Conservation (phyloP, 2,888 invertebrate genomes). For the Chrysotoxum bicinctum region DNA sequence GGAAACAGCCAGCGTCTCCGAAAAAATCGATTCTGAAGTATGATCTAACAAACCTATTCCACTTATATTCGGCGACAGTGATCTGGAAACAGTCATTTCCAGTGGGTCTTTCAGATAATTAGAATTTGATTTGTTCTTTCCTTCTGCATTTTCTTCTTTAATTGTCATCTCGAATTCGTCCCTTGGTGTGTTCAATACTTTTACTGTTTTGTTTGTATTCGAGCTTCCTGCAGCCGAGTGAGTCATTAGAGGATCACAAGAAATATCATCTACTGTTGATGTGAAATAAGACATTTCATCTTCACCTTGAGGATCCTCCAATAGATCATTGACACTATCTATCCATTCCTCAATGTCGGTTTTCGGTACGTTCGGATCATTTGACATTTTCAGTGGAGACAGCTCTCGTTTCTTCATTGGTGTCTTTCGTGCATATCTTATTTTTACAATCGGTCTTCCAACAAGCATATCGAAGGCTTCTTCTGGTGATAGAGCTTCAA, state of each 20-base stretch:
- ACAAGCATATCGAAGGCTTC: slow-evolving; percentile 75
- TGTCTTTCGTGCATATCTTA: slow-evolving; percentile 67
- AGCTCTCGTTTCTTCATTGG: slow-evolving; percentile 18
- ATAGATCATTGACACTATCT: slow-evolving; percentile 57
- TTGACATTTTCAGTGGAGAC: slow-evolving; percentile 67
- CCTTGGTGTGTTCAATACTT: neutral
- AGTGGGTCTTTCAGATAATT: slow-evolving; percentile 32
- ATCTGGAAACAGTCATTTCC: neutral
- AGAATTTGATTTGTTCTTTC: neutral
- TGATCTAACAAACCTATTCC: slow-evolving; percentile 78
- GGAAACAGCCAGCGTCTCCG: slow-evolving; percentile 75
- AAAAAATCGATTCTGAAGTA: slow-evolving; percentile 77
- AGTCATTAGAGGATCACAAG: slow-evolving; percentile 75
- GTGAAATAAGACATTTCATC: slow-evolving; percentile 55
- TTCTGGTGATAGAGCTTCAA: slow-evolving; percentile 68
- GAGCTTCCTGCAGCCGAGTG: slow-evolving; percentile 9
- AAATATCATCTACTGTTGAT: slow-evolving; percentile 51
- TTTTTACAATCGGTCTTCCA: slow-evolving; percentile 74
- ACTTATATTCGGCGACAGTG: slow-evolving; percentile 76
- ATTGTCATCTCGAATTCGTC: slow-evolving; percentile 54
- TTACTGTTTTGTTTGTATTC: neutral
- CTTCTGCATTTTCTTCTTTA: slow-evolving; percentile 1
- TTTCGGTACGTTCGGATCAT: slow-evolving; percentile 74
- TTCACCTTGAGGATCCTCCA: slow-evolving; percentile 55
- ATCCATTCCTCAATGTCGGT: slow-evolving; percentile 77